Evolutionary conservation across 30 jellyfish, hydroid and myxozoan genomes (phyloP).

Genomic region (Aurelia aurita): DNA sequence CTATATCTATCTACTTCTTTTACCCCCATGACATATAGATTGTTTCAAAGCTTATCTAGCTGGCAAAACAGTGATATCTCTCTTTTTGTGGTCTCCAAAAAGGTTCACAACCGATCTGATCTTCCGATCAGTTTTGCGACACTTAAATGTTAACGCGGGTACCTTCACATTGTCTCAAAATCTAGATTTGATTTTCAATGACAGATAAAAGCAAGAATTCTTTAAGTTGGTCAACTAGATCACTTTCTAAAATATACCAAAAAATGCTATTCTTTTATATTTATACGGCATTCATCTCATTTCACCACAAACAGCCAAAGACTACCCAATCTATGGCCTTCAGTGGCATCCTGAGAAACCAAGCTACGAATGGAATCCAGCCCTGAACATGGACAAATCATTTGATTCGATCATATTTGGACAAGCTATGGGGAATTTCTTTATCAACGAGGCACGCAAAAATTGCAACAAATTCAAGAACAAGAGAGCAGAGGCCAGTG

Average conservation of each 20-base stretch:
- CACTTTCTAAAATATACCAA: background rate
- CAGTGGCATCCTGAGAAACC: slow-evolving; percentile 86
- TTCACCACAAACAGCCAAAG: slow-evolving; percentile 28
- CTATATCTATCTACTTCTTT: no score
- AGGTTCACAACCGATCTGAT: no score
- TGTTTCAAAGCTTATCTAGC: no score
- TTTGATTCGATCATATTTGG: slow-evolving; percentile 46
- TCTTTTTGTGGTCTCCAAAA: no score
- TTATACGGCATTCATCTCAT: background rate
- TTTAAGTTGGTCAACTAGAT: no score
- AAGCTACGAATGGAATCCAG: slow-evolving; percentile 66
- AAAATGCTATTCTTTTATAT: background rate
- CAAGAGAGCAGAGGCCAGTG: background rate
- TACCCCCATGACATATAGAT: no score
- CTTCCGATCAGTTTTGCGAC: no score
- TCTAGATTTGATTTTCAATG: no score
- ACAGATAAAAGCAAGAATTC: no score
- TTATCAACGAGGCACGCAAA: slow-evolving; percentile 65
- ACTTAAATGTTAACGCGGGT: no score
- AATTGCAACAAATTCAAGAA: slow-evolving; percentile 38
- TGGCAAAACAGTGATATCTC: no score
- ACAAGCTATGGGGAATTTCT: slow-evolving; percentile 64
- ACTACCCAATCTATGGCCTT: slow-evolving; percentile 73
- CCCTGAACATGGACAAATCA: slow-evolving; percentile 59
- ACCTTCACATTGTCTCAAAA: no score